Evolutionary conservation across 2,113 vertebrate genomes (phyloP), one percentile per base, ranked within the genome.

Genomic region (Macrotus californicus): DNA sequence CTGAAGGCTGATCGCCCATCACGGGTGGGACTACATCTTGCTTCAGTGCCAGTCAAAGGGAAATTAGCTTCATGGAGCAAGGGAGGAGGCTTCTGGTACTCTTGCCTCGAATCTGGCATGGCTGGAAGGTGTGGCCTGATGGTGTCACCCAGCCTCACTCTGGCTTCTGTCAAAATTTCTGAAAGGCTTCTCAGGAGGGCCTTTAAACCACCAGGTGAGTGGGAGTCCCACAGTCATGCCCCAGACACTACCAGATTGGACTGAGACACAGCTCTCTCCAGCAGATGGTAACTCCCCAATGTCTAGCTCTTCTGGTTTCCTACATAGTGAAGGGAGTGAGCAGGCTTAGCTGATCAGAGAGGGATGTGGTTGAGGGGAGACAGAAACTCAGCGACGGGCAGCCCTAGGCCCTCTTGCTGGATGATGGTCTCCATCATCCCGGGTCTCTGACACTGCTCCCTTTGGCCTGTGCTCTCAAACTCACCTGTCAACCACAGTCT

Each of bases 1-100:
- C 95, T 96, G 95, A 97, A 96, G 92, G 79, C 94, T n/a, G 83
- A 95, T 97, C 91, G 29, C 89, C 87, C 86, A 84, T 64, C 50
- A 12, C 82, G 95, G 54, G 91, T 95, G 91, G 94, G 94, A 97
- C 96, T 93, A 90, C 77, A 89, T 89, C 93, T 87, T 93, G 85
- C 82, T 97, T 89, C 52, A 31, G 80, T 84, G 70, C 84, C 82
- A 91, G 89, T 91, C 92, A 85, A 87, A 72, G 85, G 86, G 94
- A 96, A 95, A 94, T 90, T 76, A 77, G 92, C 86, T 94, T 94
- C 75, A 84, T 94, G 86, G 77, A 84, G 73, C 93, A 95, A 94
- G 80, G 85, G 70, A 89, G 89, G 91, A 96, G 80, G 72, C 85
- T 95, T 96, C 85, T 83, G 91, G 76, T 64, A 72, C 59, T 91